phyloP scores from a whole-genome alignment of 2,888 invertebrate species.

The Pristionchus maxplancki region DNA sequence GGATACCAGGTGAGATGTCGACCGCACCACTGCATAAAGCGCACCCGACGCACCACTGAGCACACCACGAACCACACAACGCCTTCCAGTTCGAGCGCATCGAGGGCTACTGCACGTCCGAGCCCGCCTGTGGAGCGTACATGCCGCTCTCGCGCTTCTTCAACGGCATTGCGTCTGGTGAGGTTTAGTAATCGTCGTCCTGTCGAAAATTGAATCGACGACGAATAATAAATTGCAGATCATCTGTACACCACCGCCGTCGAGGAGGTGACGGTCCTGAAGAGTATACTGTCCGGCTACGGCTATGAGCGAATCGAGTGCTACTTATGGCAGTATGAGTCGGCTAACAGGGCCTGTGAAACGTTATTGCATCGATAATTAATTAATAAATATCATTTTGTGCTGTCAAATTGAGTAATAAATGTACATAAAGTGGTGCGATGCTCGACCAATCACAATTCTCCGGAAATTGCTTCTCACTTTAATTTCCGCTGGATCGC shows the following conservation, averaged over 20 bases:
- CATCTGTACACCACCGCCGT: constrained; percentile 63
- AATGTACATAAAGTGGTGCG: not conserved
- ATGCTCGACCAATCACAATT: not conserved
- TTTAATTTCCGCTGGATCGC: not conserved
- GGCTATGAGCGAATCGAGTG: constrained; percentile 64
- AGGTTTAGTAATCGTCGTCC: not conserved
- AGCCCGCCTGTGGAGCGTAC: constrained; percentile 68
- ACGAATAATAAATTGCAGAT: constrained; percentile 54
- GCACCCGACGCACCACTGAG: not conserved
- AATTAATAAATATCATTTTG: too few relatives aligned
- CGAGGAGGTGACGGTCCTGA: constrained; percentile 51
- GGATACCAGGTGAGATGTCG: constrained; percentile 42
- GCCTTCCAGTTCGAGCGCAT: constrained; percentile 63
- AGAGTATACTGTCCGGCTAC: constrained; percentile 54
- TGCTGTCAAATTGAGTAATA: too few relatives aligned
- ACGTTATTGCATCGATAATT: not conserved
- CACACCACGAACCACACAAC: not conserved
- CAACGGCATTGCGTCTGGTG: constrained; percentile 61
- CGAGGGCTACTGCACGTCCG: constrained; percentile 67
- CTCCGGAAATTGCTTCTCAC: not conserved
- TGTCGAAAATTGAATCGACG: constrained; percentile 44
- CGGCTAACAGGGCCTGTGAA: constrained; percentile 52
- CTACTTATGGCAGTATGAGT: constrained; percentile 63
- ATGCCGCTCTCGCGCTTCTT: constrained; percentile 67
- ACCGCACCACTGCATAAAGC: not conserved